These are phyloP conservation scores for Luperina nickerlii DNA, from an alignment of 2,888 invertebrate species.

Conservation along the genomic window DNA sequence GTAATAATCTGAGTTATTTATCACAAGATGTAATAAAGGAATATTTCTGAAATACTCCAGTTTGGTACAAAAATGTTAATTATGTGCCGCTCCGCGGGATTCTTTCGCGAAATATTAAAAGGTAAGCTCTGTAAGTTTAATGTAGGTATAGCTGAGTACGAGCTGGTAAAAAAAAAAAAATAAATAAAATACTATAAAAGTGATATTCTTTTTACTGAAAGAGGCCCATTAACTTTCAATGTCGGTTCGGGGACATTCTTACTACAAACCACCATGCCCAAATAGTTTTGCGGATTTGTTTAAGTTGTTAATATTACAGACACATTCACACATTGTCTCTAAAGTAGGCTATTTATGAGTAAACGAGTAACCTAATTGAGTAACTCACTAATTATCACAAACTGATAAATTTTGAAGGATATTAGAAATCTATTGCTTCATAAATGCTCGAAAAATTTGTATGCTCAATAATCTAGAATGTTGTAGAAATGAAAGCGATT, in stretches of 20 bases:
- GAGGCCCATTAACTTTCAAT: background rate
- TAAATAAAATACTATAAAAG: slow-evolving; percentile 3
- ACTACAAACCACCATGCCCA: too few relatives aligned
- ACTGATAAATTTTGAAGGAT: background rate
- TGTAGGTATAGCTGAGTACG: slow-evolving; percentile 1
- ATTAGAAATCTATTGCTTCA: too few relatives aligned
- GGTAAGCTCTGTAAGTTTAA: slow-evolving; percentile 24
- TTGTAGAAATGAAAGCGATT: too few relatives aligned
- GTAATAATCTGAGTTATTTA: slow-evolving; percentile 60
- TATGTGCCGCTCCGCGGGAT: slow-evolving; percentile 46
- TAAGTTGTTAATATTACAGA: background rate
- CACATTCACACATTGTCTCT: background rate
- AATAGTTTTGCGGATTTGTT: background rate
- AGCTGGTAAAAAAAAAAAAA: too few relatives aligned
- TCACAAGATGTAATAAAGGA: slow-evolving; percentile 53
- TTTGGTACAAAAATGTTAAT: slow-evolving; percentile 66
- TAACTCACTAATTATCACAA: background rate
- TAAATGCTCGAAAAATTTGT: too few relatives aligned
- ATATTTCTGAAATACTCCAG: slow-evolving; percentile 53
- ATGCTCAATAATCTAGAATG: too few relatives aligned
- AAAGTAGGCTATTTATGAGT: background rate
- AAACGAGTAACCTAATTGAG: background rate
- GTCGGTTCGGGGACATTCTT: too few relatives aligned
- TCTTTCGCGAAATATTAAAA: slow-evolving; percentile 49
- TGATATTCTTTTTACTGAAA: background rate